Evolutionary conservation across 2,888 invertebrate genomes (phyloP), one percentile per base, ranked within the genome.

Genomic region (Salpingus planirostris): DNA sequence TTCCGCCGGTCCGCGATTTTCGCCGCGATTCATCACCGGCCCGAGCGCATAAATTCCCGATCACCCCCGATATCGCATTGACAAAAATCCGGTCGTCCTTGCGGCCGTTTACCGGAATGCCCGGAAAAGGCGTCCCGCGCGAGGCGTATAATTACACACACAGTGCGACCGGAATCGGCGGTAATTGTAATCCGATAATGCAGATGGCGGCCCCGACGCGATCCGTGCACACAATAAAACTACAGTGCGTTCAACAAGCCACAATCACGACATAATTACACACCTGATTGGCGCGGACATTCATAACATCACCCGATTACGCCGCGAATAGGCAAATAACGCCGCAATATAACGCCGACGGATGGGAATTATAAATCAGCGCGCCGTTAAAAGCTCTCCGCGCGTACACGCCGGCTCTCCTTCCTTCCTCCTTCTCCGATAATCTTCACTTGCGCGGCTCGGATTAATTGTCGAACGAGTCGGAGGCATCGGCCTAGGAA

Each of bases 31-130:
- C n/a, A n/a, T n/a, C n/a, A n/a, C n/a, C n/a, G n/a, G n/a, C n/a
- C n/a, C n/a, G n/a, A n/a, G n/a, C n/a, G n/a, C n/a, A n/a, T n/a
- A n/a, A n/a, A n/a, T n/a, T n/a, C n/a, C n/a, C n/a, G n/a, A n/a
- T n/a, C n/a, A n/a, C n/a, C n/a, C n/a, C n/a, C n/a, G n/a, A n/a
- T n/a, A n/a, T n/a, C n/a, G n/a, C n/a, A 6, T 18, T 18, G 38
- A 45, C 46, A 46, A 48, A 50, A 50, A 55, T 49, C 50, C 43
- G 33, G 52, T 49, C 51, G 49, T 29, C 53, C 55, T 52, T 52
- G 54, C 40, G 38, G 46, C n/a, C n/a, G n/a, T n/a, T 18, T 18
- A 6, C 18, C 18, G 18, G 18, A 18, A 18, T 18, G 8, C 18
- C 8, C 14, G 13, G 18, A n/a, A n/a, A n/a, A n/a, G n/a, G n/a